phyloP scores from a whole-genome alignment of 2,113 vertebrate genomes.

The Serinus canaria region DNA sequence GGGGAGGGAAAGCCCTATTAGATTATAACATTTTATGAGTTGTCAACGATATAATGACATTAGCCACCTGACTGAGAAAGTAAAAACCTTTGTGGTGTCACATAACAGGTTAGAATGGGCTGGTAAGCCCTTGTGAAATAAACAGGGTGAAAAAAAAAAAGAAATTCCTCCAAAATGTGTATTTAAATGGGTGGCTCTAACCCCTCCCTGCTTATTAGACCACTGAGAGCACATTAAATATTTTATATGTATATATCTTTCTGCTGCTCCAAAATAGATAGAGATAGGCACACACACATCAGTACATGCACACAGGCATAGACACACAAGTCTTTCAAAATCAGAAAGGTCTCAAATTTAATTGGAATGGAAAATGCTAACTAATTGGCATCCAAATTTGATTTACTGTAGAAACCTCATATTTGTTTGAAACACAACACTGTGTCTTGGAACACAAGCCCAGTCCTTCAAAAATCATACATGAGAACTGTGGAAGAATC shows the following conservation, averaged over 20 bases:
- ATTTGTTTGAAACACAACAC: conserved; percentile 81
- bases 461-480: conserved; percentile 78
- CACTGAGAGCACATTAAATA: conserved; percentile 58
- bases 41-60: conserved; percentile 73
- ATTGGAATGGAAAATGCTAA: conserved; percentile 81
- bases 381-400: conserved; percentile 83
- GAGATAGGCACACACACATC: background rate
- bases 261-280: conserved; percentile 24
- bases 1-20: conserved; percentile 48
- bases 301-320: background rate
- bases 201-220: conserved; percentile 69
- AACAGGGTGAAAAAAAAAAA: conserved; percentile 29
- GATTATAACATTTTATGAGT: conserved; percentile 74
- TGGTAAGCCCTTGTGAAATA: conserved; percentile 66
- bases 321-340: conserved; percentile 71
- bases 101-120: conserved; percentile 63
- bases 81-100: conserved; percentile 69
- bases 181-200: conserved; percentile 32
- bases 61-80: conserved; percentile 69
- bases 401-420: conserved; percentile 80
- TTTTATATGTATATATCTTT: background rate
- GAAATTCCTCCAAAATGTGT: background rate
- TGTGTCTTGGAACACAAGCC: conserved; percentile 76
- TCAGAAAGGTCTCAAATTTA: conserved; percentile 81
- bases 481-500: conserved; percentile 76